Evolutionary conservation across 2,113 vertebrate genomes (phyloP).

Genomic region (Phylloscopus whistleri): DNA sequence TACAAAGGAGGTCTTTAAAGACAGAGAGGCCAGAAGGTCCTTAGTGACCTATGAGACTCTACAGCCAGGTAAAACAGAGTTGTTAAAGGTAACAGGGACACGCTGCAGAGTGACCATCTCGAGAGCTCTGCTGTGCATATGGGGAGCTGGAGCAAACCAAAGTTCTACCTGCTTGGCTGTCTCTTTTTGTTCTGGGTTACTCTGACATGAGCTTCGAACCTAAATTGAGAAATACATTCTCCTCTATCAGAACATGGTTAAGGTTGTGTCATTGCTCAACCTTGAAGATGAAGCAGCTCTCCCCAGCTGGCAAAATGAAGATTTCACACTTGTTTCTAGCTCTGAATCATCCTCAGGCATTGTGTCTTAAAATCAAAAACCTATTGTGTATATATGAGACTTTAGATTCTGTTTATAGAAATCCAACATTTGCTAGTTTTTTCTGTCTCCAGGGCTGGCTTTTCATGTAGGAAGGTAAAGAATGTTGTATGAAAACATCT

Average conservation of each 20-base stretch:
- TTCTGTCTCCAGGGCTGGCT: not conserved
- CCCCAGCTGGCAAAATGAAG: not conserved
- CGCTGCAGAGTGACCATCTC: accelerated
- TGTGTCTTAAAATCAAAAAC: not conserved
- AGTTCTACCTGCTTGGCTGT: not conserved
- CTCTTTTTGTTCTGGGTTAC: not conserved
- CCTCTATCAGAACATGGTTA: not conserved
- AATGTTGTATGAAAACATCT: not conserved
- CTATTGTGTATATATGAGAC: not conserved
- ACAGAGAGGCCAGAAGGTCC: not conserved
- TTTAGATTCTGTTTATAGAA: not conserved
- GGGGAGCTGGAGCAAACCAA: not conserved
- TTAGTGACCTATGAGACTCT: not conserved
- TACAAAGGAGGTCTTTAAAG: not conserved
- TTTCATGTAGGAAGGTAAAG: not conserved
- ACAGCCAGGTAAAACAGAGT: not conserved
- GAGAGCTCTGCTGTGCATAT: accelerated
- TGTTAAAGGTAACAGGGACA: not conserved
- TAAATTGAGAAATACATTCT: not conserved
- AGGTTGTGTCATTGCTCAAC: not conserved
- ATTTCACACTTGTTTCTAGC: not conserved
- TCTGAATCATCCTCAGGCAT: not conserved
- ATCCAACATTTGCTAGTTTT: not conserved
- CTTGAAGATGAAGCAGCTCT: not conserved
- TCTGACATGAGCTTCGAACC: not conserved